These are phyloP conservation scores for Hyles euphorbiae DNA, from an alignment of 1,140 invertebrate genomes.

Conservation along the genomic window DNA sequence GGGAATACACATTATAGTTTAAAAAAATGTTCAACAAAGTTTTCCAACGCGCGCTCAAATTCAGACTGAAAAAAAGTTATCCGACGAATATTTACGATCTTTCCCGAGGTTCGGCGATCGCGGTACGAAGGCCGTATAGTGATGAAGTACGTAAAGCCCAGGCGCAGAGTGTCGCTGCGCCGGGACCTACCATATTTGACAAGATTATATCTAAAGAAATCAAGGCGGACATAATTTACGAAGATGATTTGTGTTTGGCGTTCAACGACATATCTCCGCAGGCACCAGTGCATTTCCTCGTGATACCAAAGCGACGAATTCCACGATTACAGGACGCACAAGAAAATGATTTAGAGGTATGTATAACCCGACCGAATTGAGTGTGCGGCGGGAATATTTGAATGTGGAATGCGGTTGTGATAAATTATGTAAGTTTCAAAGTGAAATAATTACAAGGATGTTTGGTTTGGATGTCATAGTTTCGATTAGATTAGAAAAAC, in stretches of 20 bases:
- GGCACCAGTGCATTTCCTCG: slow-evolving; percentile 89
- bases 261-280: slow-evolving; percentile 87
- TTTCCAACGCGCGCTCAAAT: slow-evolving; percentile 61
- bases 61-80: slow-evolving; percentile 59
- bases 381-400: not conserved
- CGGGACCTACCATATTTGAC: slow-evolving; percentile 83
- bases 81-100: slow-evolving; percentile 69
- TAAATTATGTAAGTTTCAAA: not conserved
- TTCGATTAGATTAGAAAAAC: not conserved
- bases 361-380: slow-evolving; percentile 10
- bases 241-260: slow-evolving; percentile 87
- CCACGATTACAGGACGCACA: slow-evolving; percentile 75
- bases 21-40: slow-evolving; percentile 68
- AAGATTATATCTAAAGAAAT: slow-evolving; percentile 88
- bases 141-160: slow-evolving; percentile 65
- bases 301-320: slow-evolving; percentile 87
- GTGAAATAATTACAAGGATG: not conserved
- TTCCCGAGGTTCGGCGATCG: slow-evolving; percentile 52
- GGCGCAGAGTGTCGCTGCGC: slow-evolving; percentile 38
- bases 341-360: slow-evolving; percentile 65
- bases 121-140: slow-evolving; percentile 54
- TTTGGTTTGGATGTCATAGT: not conserved
- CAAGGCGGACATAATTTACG: slow-evolving; percentile 87
- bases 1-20: slow-evolving; percentile 13
- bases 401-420: not conserved